A percentile compares a stretch with the other conserved stretches of the same genome.
Evolutionary conservation across 2,113 vertebrate species (phyloP).

Genomic region (Notechis scutatus): DNA sequence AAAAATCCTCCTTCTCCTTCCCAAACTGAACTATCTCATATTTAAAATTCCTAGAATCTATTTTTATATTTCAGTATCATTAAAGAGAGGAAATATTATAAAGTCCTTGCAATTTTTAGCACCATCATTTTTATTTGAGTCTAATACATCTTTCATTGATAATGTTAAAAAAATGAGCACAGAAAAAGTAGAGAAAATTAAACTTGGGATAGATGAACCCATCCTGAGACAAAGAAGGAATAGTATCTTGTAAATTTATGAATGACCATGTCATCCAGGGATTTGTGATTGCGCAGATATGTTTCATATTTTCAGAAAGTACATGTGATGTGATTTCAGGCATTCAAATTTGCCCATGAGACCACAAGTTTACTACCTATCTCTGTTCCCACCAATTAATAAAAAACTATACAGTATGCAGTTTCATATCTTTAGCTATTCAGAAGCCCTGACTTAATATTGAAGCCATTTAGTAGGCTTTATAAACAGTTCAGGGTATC

Average conservation of each 20-base stretch:
- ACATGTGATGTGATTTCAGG: background rate
- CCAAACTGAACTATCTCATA: background rate
- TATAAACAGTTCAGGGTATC: background rate
- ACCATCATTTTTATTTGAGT: background rate
- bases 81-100: background rate
- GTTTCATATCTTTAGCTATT: background rate
- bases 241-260: background rate
- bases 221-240: background rate
- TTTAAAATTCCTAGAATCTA: background rate
- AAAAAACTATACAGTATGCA: background rate
- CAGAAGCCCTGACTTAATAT: background rate
- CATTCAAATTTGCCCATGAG: background rate
- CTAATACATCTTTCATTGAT: background rate
- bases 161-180: background rate
- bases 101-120: background rate
- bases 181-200: background rate
- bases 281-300: background rate
- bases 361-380: background rate
- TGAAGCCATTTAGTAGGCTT: background rate
- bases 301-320: background rate
- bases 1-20: background rate
- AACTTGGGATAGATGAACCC: background rate
- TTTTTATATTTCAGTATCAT: background rate
- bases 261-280: background rate
- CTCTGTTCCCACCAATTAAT: background rate